phyloP scores from a whole-genome alignment of 2,113 vertebrate genomes.

The Osmerus mordax region DNA sequence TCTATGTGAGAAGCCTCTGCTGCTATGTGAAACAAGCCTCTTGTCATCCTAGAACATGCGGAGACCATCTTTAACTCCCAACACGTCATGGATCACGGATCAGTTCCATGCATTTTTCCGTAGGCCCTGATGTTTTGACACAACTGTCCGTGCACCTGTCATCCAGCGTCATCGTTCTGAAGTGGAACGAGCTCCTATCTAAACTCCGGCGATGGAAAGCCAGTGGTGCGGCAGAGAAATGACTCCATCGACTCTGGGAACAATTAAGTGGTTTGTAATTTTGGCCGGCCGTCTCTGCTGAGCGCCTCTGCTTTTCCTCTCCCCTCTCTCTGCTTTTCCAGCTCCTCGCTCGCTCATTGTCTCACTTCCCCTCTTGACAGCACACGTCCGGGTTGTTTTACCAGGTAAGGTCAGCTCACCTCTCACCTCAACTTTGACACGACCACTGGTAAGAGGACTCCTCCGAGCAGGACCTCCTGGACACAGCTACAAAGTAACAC shows the following conservation, averaged over 20 bases:
- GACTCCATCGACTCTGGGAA: conserved; percentile 41
- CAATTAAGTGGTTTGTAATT: conserved; percentile 54
- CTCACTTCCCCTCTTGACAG: neutral
- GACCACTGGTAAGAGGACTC: too few species aligned
- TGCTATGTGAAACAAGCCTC: too few species aligned
- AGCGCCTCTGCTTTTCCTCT: conserved; percentile 38
- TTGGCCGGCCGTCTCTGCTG: conserved; percentile 32
- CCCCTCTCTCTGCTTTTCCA: conserved; percentile 16
- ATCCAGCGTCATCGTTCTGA: conserved; percentile 37
- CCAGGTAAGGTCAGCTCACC: neutral
- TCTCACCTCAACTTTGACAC: neutral
- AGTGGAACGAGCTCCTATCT: conserved; percentile 33
- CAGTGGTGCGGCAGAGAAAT: conserved; percentile 5
- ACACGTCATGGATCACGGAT: conserved; percentile 35
- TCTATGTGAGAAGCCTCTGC: too few species aligned
- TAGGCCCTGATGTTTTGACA: conserved; percentile 21
- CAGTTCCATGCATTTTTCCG: conserved; percentile 12
- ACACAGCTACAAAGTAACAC: too few species aligned
- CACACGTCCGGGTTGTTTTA: neutral
- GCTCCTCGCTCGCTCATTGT: conserved; percentile 10
- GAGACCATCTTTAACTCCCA: conserved; percentile 24
- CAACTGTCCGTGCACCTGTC: conserved; percentile 2
- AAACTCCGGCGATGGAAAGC: conserved; percentile 46
- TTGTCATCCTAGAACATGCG: conserved; percentile 1
- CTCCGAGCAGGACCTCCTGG: too few species aligned